Evolutionary conservation across 2,888 invertebrate genomes (phyloP), one percentile per base, ranked within the genome.

Genomic region (Platycheirus rosarum): DNA sequence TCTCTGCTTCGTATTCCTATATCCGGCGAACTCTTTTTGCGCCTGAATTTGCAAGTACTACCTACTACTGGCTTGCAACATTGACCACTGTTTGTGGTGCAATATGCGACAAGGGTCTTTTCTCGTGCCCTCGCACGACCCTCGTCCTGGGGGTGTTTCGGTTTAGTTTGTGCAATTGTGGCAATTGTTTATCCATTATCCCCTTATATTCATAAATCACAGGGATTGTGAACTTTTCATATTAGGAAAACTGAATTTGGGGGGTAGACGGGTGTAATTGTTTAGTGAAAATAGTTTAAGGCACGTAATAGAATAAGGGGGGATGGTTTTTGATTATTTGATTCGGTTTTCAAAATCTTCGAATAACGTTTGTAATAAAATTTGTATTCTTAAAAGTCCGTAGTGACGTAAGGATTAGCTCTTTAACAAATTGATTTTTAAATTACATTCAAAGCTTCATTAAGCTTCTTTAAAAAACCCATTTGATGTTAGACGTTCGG

Each of bases 181-280:
- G 77, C 80, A 86, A 86, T 84, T 85, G 86, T 86, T 86, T 85
- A 84, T 85, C 84, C 85, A 84, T 85, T 85, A 84, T 84, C 85
- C 85, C 62, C 73, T 75, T 82, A 78, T 80, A 71, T 77, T 75
- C 75, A 75, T 77, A 75, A 79, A 79, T 77, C 70, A 84, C 51
- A 49, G 46, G 74, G 44, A 70, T 79, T 82, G 82, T 77, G 82
- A 77, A 76, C 82, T 82, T 77, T 82, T 82, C 76, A 73, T 77
- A 82, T 73, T 77, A 77, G 68, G 49, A 16, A 0, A 65, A 71
- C 63, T 55, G 37, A 76, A 49, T 76, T 73, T 65, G 44, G 53
- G 26, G 32, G 44, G 37, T 6, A 14, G 46, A 13, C 51, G 55
- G 23, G 32, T 60, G 51, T 44, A 70, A 80, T 80, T 80, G 76